Evolutionary conservation across 2,797 vertebrate genomes (phyloP), one percentile per base, ranked within the genome.

Genomic region (Myotis findleyi): DNA sequence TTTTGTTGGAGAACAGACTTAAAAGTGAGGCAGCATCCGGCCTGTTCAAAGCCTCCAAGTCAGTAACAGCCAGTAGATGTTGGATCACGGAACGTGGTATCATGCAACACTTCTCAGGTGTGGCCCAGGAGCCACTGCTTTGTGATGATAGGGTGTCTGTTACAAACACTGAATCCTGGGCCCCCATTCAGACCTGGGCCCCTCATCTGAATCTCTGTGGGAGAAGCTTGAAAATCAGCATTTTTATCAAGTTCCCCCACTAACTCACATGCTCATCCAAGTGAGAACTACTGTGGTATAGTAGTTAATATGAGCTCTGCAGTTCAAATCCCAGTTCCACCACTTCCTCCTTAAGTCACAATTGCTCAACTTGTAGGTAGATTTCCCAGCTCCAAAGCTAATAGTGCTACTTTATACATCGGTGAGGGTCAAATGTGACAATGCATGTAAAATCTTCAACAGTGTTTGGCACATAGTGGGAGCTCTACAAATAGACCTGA

Each of bases 21-120:
- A 41, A 57, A 36, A 9, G 1, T 0, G 18, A 82, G 38, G 68
- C 41, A 55, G 30, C 57, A 23, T 16, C 44, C 9, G 30, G 4
- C 14, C 49, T 9, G 1, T 18, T 76, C 6, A 25, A 13, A 16
- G 18, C 11, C 44, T 77, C 25, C 18, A 49, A 20, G 18, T 30
- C 44, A 76, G 18, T 25, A 47, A 17, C 12, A 47, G 10, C 16
- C 44, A 23, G 16, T 11, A 62, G 62, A 41, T 8, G 12, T 2
- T 23, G 38, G 27, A 25, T 11, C 53, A 59, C n/a, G 14, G 14
- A 47, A 14, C 0, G 4, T 16, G 20, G n/a, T 55, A 6, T 57
- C 0, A 0, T 1, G 20, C 38, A 21, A 7, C 0, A 10, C 2
- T 11, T 76, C 80, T 76, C n/a, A 44, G 38, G 12, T 21, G 18